Base-by-base conservation (phyloP, 2,113 vertebrate species). In the Aegithalos caudatus region DNA sequence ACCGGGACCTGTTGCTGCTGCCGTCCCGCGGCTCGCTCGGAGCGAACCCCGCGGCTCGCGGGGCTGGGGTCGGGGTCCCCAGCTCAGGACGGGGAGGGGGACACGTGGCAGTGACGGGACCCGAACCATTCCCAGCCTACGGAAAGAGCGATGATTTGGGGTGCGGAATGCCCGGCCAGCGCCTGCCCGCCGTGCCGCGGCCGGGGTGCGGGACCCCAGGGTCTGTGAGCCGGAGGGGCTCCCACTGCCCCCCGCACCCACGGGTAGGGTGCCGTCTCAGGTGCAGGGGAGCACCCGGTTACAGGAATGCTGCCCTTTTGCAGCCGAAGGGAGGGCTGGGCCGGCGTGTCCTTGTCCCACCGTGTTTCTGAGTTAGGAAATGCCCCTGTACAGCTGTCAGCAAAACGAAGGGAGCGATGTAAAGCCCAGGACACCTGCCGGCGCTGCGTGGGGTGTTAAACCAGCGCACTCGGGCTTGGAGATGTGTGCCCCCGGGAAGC, bases 1-100 rank as follows among this genome's bases (percentile, higher is more conserved):
- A 5, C 28, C 51, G 38, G 19, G 86, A 90, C 89, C 73, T 95
- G 92, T 94, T 94, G 94, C 72, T 94, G 81, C 37, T 25, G 53
- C 53, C 44, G 20, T 50, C 28, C 65, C 11, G 60, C 40, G 3
- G 44, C 35, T 78, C n/a, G 11, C 29, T 66, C 31, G 66, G 13
- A 31, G 40, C 4, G 19, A 51, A 5, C 24, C 18, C 45, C 1
- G 35, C 37, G 15, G 42, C 7, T 11, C 31, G 35, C 29, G 61
- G 16, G 44, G 48, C 25, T 9, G 40, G 12, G n/a, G 4, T 7
- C 22, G 56, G 57, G 48, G 14, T 27, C 69, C 21, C 14, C 16
- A 5, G 70, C 4, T 44, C 54, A 2, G 83, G 53, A 13, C 6
- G 18, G 16, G 56, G 71, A 23, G 15, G 24, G 86, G 28, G 35